These are phyloP conservation scores for Turritopsis rubra DNA, from an alignment of 30 jellyfish, hydroid and myxozoan genomes.

Conservation along the genomic window DNA sequence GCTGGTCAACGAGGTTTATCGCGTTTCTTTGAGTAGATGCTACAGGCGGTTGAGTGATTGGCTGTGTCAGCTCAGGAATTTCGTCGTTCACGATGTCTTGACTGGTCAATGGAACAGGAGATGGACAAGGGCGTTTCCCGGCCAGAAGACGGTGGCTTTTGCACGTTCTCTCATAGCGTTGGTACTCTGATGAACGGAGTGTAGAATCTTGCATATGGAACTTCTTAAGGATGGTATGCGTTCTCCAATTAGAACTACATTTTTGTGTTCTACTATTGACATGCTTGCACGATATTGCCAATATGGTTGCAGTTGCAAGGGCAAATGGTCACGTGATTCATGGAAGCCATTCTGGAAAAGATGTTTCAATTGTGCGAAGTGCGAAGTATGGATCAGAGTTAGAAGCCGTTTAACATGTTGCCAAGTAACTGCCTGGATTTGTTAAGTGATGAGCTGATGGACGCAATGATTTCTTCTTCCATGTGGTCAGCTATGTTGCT, in stretches of 20 bases:
- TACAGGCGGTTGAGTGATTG: slow-evolving; percentile 4
- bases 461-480: slow-evolving; percentile 24
- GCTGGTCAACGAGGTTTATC: background rate
- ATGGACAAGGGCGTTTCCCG: slow-evolving; percentile 12
- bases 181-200: slow-evolving; percentile 28
- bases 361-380: background rate
- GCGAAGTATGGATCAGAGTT: background rate
- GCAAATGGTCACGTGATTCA: slow-evolving; percentile 8
- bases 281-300: background rate
- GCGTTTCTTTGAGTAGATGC: no score
- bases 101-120: no score
- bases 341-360: background rate
- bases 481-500: background rate
- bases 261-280: background rate
- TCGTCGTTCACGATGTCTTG: background rate
- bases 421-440: slow-evolving; percentile 33
- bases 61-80: background rate
- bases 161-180: slow-evolving; percentile 11
- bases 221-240: slow-evolving; percentile 20
- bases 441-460: slow-evolving; percentile 8
- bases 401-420: slow-evolving; percentile 19
- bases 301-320: slow-evolving; percentile 11
- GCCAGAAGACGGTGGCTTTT: slow-evolving; percentile 26
- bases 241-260: slow-evolving; percentile 10
- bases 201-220: background rate